Percentiles rank a stretch among this genome's conserved stretches.
Evolutionary conservation across 2,888 invertebrate genomes (phyloP).

Genomic region (Scaptomyza reducta): DNA sequence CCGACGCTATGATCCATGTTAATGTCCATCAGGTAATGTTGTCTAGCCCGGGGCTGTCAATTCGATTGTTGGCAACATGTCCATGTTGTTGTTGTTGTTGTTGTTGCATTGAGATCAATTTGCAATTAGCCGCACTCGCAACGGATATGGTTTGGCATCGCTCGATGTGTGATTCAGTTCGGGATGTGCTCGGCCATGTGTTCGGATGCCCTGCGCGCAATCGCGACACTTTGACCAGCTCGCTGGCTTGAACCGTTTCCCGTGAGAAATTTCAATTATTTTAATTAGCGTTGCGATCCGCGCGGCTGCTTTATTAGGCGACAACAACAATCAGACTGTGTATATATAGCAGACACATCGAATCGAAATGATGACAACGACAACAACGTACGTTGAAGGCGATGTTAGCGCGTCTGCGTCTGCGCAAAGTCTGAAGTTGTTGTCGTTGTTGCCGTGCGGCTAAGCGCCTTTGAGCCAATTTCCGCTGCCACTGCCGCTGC

Average conservation of each 20-base stretch:
- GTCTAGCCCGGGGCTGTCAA: constrained; percentile 64
- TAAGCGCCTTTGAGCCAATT: constrained; percentile 65
- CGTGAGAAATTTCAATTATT: constrained; percentile 82
- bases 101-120: constrained; percentile 69
- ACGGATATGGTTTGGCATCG: constrained; percentile 60
- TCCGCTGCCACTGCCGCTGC: constrained; percentile 50
- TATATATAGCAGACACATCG: constrained; percentile 15
- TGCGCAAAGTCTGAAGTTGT: constrained; percentile 65
- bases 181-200: constrained; percentile 33
- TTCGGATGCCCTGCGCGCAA: constrained; percentile 52
- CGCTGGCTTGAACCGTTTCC: constrained; percentile 64
- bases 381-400: constrained; percentile 43
- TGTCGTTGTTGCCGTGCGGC: constrained; percentile 19
- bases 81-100: constrained; percentile 58
- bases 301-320: constrained; percentile 76
- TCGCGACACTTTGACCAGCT: constrained; percentile 60
- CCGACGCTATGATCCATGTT: constrained; percentile 76
- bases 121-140: constrained; percentile 78
- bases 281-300: constrained; percentile 78
- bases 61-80: constrained; percentile 78
- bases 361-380: constrained; percentile 24
- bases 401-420: constrained; percentile 80
- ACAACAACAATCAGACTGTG: constrained; percentile 39
- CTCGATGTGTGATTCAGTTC: constrained; percentile 24
- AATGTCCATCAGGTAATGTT: constrained; percentile 77